phyloP scores from a whole-genome alignment of 2,113 vertebrate genomes.

The Epinephelus cyanopodus region DNA sequence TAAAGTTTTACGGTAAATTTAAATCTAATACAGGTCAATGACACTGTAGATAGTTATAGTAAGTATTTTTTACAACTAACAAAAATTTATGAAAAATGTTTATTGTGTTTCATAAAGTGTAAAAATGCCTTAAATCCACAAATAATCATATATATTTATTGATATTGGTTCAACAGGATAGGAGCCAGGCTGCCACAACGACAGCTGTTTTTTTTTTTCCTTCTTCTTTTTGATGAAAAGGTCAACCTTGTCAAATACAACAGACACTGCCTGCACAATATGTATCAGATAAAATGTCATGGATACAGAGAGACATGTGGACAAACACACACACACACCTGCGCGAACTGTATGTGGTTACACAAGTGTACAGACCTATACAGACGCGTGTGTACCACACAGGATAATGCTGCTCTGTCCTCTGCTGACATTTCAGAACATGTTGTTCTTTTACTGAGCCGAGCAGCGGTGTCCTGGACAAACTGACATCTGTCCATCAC shows the following conservation, averaged over 20 bases:
- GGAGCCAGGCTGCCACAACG: not conserved
- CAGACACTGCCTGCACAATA: constrained; percentile 21
- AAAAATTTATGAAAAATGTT: too few relatives aligned
- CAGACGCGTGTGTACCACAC: not conserved
- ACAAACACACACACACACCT: not conserved
- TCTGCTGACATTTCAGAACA: constrained; percentile 53
- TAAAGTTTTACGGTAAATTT: too few relatives aligned
- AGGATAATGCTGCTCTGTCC: constrained; percentile 36
- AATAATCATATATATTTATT: not conserved
- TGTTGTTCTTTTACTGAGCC: constrained; percentile 54
- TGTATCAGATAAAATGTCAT: constrained; percentile 41
- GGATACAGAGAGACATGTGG: not conserved
- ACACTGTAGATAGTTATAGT: too few relatives aligned
- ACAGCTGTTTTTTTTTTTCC: not conserved
- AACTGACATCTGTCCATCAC: constrained; percentile 68
- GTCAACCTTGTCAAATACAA: constrained; percentile 57
- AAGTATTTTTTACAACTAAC: too few relatives aligned
- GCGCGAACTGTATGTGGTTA: constrained; percentile 2
- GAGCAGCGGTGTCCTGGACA: constrained; percentile 34
- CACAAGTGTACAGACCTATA: constrained; percentile 18
- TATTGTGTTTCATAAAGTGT: too few relatives aligned
- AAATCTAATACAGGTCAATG: too few relatives aligned
- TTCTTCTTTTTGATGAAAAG: constrained; percentile 38
- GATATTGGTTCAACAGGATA: constrained; percentile 1
- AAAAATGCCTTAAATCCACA: too few relatives aligned